phyloP scores from a whole-genome alignment of 2,888 invertebrate genomes.

The Helicoverpa assulta region DNA sequence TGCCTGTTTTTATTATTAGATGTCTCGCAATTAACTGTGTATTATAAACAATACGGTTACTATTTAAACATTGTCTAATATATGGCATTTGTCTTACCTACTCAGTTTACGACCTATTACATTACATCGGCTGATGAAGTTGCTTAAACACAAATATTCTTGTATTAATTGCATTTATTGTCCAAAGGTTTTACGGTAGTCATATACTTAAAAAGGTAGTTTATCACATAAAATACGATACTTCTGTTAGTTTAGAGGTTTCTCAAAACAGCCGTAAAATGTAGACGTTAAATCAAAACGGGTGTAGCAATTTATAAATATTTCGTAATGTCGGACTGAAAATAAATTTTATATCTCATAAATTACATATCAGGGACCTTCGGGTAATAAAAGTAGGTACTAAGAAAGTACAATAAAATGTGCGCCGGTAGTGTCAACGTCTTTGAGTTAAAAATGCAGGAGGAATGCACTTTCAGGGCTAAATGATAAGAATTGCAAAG shows the following conservation, averaged over 20 bases:
- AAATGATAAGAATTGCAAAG: conserved; percentile 78
- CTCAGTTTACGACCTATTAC: conserved; percentile 16
- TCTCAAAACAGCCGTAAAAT: neutral
- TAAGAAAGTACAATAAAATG: conserved; percentile 48
- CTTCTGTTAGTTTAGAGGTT: neutral
- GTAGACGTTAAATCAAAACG: conserved; percentile 8
- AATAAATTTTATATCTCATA: conserved; percentile 39
- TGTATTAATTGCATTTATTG: neutral
- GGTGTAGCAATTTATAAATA: conserved; percentile 15
- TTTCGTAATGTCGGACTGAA: conserved; percentile 15
- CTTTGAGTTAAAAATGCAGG: conserved; percentile 75
- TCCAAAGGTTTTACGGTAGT: neutral
- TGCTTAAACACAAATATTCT: neutral
- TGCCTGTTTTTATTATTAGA: conserved; percentile 54
- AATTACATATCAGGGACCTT: conserved; percentile 44
- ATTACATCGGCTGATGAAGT: conserved; percentile 5
- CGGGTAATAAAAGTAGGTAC: conserved; percentile 50
- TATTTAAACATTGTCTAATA: conserved; percentile 8
- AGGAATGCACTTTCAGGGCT: conserved; percentile 86
- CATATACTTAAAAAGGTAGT: neutral
- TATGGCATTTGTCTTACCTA: conserved; percentile 9
- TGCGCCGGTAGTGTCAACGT: conserved; percentile 60
- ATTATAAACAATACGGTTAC: conserved; percentile 18
- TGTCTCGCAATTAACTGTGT: conserved; percentile 43
- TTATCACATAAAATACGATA: conserved; percentile 1